Conservation (phyloP, 1,140 invertebrate genomes). For the Drosophila oshimai region DNA sequence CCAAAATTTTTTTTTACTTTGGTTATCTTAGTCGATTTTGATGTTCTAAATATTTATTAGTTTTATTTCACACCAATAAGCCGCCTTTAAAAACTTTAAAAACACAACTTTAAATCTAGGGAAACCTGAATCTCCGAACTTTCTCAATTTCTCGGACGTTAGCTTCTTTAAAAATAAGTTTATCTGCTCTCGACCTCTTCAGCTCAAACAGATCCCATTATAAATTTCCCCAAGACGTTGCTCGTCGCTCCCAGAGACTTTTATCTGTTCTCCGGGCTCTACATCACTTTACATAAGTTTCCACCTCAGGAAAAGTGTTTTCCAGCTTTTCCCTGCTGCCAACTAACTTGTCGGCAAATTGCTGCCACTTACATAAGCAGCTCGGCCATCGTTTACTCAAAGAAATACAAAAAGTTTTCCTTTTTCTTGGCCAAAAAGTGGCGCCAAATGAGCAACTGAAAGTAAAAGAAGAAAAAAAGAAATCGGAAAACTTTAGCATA, state of each 20-base stretch:
- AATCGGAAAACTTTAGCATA: conserved; percentile 42
- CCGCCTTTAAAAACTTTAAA: neutral
- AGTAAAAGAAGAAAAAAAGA: conserved; percentile 4
- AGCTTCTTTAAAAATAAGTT: conserved; percentile 9
- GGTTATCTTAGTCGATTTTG: neutral
- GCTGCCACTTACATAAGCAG: conserved; percentile 46
- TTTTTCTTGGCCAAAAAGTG: conserved; percentile 41
- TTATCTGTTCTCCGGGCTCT: neutral
- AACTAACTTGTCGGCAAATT: conserved; percentile 44
- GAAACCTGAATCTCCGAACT: neutral
- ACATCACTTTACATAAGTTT: conserved; percentile 39
- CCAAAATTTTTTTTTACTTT: neutral
- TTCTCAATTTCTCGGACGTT: neutral
- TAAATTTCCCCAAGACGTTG: conserved; percentile 18
- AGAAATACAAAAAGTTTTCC: conserved; percentile 25
- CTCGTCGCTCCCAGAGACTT: conserved; percentile 16
- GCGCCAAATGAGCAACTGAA: conserved; percentile 57
- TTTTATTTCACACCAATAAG: neutral
- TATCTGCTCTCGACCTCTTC: neutral
- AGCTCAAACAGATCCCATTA: conserved; percentile 25
- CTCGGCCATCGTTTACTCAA: conserved; percentile 27
- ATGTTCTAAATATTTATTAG: neutral
- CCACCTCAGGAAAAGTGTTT: conserved; percentile 23
- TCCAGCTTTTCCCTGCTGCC: neutral
- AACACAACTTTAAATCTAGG: neutral